A percentile compares a stretch with the other conserved stretches of the same genome.
phyloP scores from a whole-genome alignment of 2,888 invertebrate species.

The Heteromurus nitidus region DNA sequence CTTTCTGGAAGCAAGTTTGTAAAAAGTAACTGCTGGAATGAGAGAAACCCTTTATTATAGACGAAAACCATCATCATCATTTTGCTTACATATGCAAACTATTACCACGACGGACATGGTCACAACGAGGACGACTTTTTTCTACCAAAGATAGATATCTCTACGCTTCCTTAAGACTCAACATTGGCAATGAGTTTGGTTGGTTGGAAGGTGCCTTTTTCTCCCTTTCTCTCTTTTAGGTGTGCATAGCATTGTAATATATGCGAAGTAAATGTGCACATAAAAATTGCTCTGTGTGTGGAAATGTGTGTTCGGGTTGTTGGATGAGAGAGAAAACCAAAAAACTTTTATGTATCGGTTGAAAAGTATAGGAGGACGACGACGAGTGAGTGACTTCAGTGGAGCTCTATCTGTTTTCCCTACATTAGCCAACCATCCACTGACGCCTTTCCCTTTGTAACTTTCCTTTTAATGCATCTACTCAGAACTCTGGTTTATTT shows the following conservation, averaged over 20 bases:
- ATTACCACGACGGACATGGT: no score
- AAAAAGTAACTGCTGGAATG: conserved; percentile 12
- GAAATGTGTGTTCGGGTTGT: conserved; percentile 7
- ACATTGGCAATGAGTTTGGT: no score
- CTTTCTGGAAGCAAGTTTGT: background rate
- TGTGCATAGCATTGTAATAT: conserved; percentile 2
- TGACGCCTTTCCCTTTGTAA: conserved; percentile 35
- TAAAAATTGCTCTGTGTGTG: conserved; percentile 29
- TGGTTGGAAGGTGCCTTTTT: no score
- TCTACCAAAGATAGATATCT: no score
- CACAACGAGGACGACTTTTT: no score
- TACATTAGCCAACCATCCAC: conserved; percentile 32
- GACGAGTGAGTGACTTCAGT: conserved; percentile 19
- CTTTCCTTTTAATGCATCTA: conserved; percentile 32
- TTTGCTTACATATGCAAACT: background rate
- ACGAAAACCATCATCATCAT: background rate
- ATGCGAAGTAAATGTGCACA: background rate
- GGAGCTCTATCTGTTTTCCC: conserved; percentile 30
- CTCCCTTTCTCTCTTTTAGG: background rate
- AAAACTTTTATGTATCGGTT: conserved; percentile 23
- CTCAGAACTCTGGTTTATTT: background rate
- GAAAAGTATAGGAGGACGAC: background rate
- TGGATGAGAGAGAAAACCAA: background rate
- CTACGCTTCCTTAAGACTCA: no score
- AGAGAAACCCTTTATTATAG: background rate